Percentiles rank a stretch among this genome's conserved stretches.
These are phyloP conservation scores for Hippocampus kuda DNA, from an alignment of 2,797 vertebrate species.

Conservation along the genomic window DNA sequence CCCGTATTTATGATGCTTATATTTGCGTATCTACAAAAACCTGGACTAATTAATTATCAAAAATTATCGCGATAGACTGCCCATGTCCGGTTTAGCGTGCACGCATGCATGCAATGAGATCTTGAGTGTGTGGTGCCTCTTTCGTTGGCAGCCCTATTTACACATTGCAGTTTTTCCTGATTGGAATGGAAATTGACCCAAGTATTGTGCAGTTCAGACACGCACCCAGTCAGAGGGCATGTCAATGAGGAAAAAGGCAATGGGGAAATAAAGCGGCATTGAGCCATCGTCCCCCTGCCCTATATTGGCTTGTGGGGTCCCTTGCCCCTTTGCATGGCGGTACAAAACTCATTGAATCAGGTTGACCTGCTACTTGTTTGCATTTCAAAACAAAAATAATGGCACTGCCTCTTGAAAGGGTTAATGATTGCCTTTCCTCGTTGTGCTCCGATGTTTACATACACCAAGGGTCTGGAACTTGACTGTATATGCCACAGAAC, in stretches of 20 bases:
- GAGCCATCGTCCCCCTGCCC: slow-evolving; percentile 46
- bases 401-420: too few relatives aligned
- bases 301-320: slow-evolving; percentile 9
- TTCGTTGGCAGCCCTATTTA: slow-evolving; percentile 41
- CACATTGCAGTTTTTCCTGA: slow-evolving; percentile 52
- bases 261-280: slow-evolving; percentile 50
- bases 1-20: slow-evolving; percentile 28
- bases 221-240: slow-evolving; percentile 24
- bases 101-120: neutral
- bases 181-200: slow-evolving; percentile 59
- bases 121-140: slow-evolving; percentile 21
- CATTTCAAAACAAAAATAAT: too few relatives aligned
- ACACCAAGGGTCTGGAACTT: too few relatives aligned
- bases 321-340: too few relatives aligned
- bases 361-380: neutral
- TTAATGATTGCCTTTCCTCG: too few relatives aligned
- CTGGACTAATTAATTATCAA: too few relatives aligned
- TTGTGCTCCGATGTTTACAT: too few relatives aligned
- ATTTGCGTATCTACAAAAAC: slow-evolving; percentile 8
- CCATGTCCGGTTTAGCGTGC: slow-evolving; percentile 21
- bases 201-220: slow-evolving; percentile 24
- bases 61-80: slow-evolving; percentile 14
- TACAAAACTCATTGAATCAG: too few relatives aligned
- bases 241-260: slow-evolving; percentile 28
- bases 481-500: too few relatives aligned